Conservation (phyloP, 2,888 invertebrate species). For the Cheilosia vulpina region DNA sequence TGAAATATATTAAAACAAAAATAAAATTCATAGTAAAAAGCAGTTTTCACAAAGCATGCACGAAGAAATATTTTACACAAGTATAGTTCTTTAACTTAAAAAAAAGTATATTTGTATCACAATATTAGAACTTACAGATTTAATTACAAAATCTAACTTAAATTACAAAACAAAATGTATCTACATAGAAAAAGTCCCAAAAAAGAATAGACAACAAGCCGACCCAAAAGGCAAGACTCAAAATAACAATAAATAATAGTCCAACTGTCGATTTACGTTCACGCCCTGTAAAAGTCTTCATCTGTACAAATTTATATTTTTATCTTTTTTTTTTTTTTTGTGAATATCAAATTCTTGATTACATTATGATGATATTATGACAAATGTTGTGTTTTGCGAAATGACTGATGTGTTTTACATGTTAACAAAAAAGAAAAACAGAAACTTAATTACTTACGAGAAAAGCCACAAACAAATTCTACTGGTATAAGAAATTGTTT, state of each 20-base stretch:
- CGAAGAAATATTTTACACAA: conserved; percentile 34
- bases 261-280: conserved; percentile 4
- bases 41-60: conserved; percentile 51
- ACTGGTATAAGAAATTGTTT: conserved; percentile 15
- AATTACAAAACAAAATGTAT: conserved; percentile 18
- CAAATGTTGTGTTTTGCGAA: conserved; percentile 26
- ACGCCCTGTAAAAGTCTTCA: conserved; percentile 32
- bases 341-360: conserved; percentile 69
- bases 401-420: conserved; percentile 28
- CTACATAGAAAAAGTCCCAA: conserved; percentile 2
- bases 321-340: not conserved
- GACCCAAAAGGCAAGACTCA: conserved; percentile 21
- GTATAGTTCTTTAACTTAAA: conserved; percentile 14
- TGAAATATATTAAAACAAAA: conserved; percentile 28
- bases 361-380: conserved; percentile 4
- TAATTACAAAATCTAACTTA: conserved; percentile 11
- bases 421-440: conserved; percentile 8
- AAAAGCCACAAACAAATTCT: conserved; percentile 30
- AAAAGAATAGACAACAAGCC: conserved; percentile 1
- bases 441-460: conserved; percentile 20
- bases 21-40: conserved; percentile 33
- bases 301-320: conserved; percentile 24
- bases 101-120: conserved; percentile 5
- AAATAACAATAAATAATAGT: conserved; percentile 2
- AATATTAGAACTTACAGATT: conserved; percentile 40